Evolutionary conservation across 1,140 invertebrate species (phyloP), one percentile per base, ranked within the genome.

Genomic region (Heliconius melpomene): DNA sequence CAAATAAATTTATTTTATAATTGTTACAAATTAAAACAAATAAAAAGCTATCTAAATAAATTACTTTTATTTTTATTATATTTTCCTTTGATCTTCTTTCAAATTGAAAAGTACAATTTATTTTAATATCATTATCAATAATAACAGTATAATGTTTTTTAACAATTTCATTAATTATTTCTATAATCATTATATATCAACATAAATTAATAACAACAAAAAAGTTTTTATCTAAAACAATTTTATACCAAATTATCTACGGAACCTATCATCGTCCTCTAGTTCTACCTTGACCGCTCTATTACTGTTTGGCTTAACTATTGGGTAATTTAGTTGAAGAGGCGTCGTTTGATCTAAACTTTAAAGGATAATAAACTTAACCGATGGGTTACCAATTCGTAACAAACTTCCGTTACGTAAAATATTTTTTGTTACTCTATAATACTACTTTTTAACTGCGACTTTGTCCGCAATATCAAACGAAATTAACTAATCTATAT

Each of bases 311-410:
- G 7, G 60, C n/a, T 66, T 66, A 66, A 66, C 60, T 66, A 29
- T 66, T 66, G 60, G 60, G 60, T n/a, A 66, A 66, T 66, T 66
- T 66, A 66, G 60, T 77, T 66, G 74, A 72, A 80, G 70, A 77
- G 75, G 70, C 79, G 75, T 77, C 71, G 71, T 80, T 80, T 80
- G 79, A 80, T 77, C 70, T 80, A 66, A 66, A 66, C 11, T 66
- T 66, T 29, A 73, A 80, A 66, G 75, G 72, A 80, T 77, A 76
- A 29, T 72, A 52, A 80, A 80, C 66, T 57, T 20, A 7, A 74
- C 79, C 70, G 32, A 74, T 75, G 40, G 75, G 79, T 73, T 38
- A 38, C 73, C 40, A 29, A 46, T 52, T 70, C 16, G 73, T 74
- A 71, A 72, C 78, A 54, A 75, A 74, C 73, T 79, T 79, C 78